Evolutionary conservation across 2,113 vertebrate genomes (phyloP), one percentile per base, ranked within the genome.

Genomic region (Anoplopoma fimbria): DNA sequence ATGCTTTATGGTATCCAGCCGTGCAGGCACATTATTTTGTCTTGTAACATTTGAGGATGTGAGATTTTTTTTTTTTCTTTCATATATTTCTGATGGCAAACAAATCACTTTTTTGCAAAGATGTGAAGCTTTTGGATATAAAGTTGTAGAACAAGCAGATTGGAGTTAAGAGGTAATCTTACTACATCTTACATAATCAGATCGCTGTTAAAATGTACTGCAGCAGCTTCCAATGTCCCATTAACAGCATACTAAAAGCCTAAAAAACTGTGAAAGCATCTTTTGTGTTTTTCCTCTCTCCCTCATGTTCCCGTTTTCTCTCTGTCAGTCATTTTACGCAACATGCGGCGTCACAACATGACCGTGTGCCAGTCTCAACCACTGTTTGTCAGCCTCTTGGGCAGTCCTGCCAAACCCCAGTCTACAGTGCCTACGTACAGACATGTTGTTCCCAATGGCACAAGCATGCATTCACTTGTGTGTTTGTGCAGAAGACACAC

Each of bases 231-330:
- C n/a, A 7, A 31, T 58, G 75, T 73, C 45, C 76, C 49, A 51
- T 72, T 53, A 75, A 64, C 51, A 71, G 49, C 23, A 64, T 69
- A 27, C 40, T 17, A 19, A 67, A 61, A 77, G 13, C 70, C 57
- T 7, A 67, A 87, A 67, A 87, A 62, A 82, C 64, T 83, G 71
- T 90, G 78, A 93, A 93, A 90, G 86, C 82, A 51, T 83, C 80
- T 82, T 88, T 88, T 87, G 81, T 87, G n/a, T 64, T 38, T 27
- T 45, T 69, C 78, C 71, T 82, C 79, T 69, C 71, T 36, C 75
- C 73, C 81, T 77, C 53, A 67, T 69, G 70, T 69, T 64, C 75
- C 74, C 77, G 78, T 87, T 90, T 79, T 88, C 82, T 74, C 82
- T 83, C 76, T 71, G 61, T 49, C 47, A 53, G 45, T 74, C n/a